phyloP scores from a whole-genome alignment of 1,140 invertebrate species.

The Anthonomus grandis region DNA sequence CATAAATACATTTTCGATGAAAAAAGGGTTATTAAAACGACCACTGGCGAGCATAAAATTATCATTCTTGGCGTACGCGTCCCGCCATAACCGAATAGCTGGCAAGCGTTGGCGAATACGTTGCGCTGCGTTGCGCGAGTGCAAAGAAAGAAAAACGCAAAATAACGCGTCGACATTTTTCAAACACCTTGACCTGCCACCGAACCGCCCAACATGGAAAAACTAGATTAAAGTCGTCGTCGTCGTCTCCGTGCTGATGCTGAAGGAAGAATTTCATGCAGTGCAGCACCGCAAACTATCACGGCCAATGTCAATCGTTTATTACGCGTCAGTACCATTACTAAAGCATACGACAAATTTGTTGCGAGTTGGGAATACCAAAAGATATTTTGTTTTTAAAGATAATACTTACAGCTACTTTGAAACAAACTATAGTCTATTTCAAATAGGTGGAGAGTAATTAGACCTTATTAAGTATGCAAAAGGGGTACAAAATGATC shows the following conservation, averaged over 20 bases:
- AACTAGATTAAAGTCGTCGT: constrained; percentile 20
- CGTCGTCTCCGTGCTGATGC: too few species aligned
- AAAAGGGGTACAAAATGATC: too few species aligned
- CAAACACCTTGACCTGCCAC: constrained; percentile 27
- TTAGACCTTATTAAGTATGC: too few species aligned
- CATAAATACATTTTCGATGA: constrained; percentile 6
- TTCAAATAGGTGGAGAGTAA: too few species aligned
- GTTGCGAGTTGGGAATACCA: constrained; percentile 17
- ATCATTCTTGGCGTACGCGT: constrained; percentile 18
- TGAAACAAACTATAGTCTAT: too few species aligned
- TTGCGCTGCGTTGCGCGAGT: too few species aligned
- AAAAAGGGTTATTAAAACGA: constrained; percentile 18
- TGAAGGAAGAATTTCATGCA: too few species aligned
- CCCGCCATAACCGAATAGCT: constrained; percentile 16
- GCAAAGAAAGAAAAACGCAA: constrained; percentile 8
- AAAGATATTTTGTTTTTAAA: constrained; percentile 6
- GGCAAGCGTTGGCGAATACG: constrained; percentile 12
- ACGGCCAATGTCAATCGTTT: constrained; percentile 14
- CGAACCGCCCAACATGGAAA: constrained; percentile 21
- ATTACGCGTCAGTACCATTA: not conserved
- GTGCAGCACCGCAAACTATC: too few species aligned
- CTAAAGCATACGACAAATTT: constrained; percentile 19
- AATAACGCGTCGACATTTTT: constrained; percentile 24
- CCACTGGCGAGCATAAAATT: constrained; percentile 16
- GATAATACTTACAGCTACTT: too few species aligned